Percentiles rank a stretch among this genome's conserved stretches.
phyloP scores from a whole-genome alignment of 2,888 invertebrate genomes.

The Drosophila mulleri region DNA sequence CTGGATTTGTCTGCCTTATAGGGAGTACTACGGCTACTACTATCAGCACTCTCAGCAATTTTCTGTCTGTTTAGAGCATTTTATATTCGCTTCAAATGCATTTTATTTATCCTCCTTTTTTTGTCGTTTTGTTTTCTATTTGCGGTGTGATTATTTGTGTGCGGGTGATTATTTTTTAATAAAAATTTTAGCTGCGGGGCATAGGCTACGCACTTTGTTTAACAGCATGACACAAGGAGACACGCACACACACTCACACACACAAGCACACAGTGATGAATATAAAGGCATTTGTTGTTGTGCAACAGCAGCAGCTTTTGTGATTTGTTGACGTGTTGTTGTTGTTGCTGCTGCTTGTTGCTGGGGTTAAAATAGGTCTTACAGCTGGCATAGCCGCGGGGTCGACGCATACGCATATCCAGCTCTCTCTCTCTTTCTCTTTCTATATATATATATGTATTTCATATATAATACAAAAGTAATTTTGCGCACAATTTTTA shows the following conservation, averaged over 20 bases:
- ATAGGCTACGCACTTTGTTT: constrained; percentile 78
- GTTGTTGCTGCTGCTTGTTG: constrained; percentile 38
- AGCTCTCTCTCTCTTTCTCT: neutral
- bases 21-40: no score
- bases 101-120: neutral
- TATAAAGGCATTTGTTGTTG: constrained; percentile 60
- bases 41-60: neutral
- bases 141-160: constrained; percentile 32
- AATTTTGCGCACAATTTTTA: constrained; percentile 72
- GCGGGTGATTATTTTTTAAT: constrained; percentile 77
- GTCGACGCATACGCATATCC: constrained; percentile 30
- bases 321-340: constrained; percentile 70
- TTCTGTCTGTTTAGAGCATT: constrained; percentile 2
- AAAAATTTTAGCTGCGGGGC: constrained; percentile 67
- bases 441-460: neutral
- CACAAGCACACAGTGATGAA: constrained; percentile 3
- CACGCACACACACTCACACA: constrained; percentile 30
- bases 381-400: constrained; percentile 59
- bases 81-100: neutral
- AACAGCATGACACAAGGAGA: constrained; percentile 70
- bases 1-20: no score
- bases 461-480: constrained; percentile 67
- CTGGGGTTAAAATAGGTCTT: constrained; percentile 78
- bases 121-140: constrained; percentile 11
- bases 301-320: constrained; percentile 60